Evolutionary conservation across 2,888 invertebrate species (phyloP), one percentile per base, ranked within the genome.

Genomic region (Autographa gamma): DNA sequence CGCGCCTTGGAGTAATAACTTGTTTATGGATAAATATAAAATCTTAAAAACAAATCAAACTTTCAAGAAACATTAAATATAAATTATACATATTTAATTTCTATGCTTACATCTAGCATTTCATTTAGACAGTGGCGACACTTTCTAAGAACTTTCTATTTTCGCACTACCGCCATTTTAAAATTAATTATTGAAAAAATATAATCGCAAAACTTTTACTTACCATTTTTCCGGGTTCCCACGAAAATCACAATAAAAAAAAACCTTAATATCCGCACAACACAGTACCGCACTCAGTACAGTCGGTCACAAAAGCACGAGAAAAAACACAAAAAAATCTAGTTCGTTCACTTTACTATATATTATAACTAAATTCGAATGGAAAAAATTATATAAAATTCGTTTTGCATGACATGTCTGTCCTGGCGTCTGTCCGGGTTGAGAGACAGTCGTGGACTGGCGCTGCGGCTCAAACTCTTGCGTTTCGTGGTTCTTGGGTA

Each of bases 401-500:
- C 80, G 82, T 84, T 80, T 82, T 73, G 31, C 71, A 60, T 71
- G 71, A 78, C 82, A 92, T 90, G 81, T 85, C 89, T 86, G 93
- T 92, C 93, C 91, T 90, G 84, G 89, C 93, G 95, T 92, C 95
- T 93, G 93, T 91, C 92, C 85, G 85, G 83, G 75, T 82, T 84
- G 92, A 91, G 86, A 93, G 95, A 94, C 95, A 92, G 93, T 92
- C 89, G 91, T 91, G 93, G 94, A 95, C 95, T 95, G 94, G 89
- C 88, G 86, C 86, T 74, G 82, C 80, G 84, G 74, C 90, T 89
- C 90, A 93, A 93, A 93, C 92, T 90, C 83, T 83, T 83, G 80
- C 76, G 87, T 88, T 88, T 86, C 83, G 88, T 86, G 82, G 89
- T 87, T 87, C 85, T 92, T 93, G 90, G 88, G 88, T 80, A 93